Base-by-base conservation (phyloP, 2,797 vertebrate species). In the Numenius phaeopus region DNA sequence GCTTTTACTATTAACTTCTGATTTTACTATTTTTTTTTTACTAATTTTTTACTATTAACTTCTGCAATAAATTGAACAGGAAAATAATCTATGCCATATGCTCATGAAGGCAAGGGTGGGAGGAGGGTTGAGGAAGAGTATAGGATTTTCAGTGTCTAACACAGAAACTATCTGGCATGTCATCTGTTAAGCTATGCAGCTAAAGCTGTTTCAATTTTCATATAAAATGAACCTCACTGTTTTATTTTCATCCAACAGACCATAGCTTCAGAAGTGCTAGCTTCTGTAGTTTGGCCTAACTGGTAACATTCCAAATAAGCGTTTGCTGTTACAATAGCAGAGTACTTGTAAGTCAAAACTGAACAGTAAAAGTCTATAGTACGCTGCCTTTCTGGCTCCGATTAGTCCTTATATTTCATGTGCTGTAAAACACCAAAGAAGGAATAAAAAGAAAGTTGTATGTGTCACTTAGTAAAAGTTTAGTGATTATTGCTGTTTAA, bases 291-390 rank as follows among this genome's bases (percentile, higher is more conserved):
- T 80, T 82, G 88, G 75, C 75, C 83, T 85, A 59, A 67, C 55
- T 57, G 46, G 37, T 93, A 77, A 58, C 40, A 27, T 71, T 93
- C 78, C 0, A 0, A 81, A 32, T 73, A 89, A 87, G 67, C 3
- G 4, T 80, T 91, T 93, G 70, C 93, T 89, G 27, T 82, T 78
- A 78, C 54, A 78, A 11, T 30, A 83, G 91, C 64, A 95, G 55
- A 59, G 52, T 47, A 65, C 66, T 87, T 92, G 50, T 67, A 91
- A 95, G 71, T 83, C 52, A 94, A 77, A 96, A 91, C 71, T 40
- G 83, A 96, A 59, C 52, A 91, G 55, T 87, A 83, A 90, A 94
- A 27, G 40, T 66, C 81, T 94, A 11, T 39, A 96, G 57, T 27
- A 6, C 22, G 55, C 89, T 95, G 80, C 46, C 50, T 93, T 85